Base-by-base conservation (phyloP, 2,888 invertebrate species). In the Helicoverpa assulta region DNA sequence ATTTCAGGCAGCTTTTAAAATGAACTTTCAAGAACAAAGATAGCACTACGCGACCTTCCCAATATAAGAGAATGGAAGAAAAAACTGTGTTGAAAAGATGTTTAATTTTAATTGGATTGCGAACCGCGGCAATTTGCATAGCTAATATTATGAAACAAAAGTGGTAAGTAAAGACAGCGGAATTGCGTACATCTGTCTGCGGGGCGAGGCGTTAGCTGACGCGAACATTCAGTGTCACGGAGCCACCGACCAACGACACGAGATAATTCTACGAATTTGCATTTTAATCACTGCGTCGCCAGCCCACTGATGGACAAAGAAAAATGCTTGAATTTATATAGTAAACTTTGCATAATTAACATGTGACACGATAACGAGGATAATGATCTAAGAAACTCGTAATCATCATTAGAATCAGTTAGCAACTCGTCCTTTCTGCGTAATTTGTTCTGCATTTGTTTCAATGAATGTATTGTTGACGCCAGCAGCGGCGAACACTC, bases 311-410 rank as follows among this genome's bases (percentile, higher is more conserved):
- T 84, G 77, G 70, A 73, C 60, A 67, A 63, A 78, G 74, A 76
- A 77, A 82, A 85, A 83, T 66, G 47, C 80, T 83, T 88, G 80
- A 86, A 86, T 86, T 84, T 84, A 73, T 82, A 86, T 83, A 72
- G n/a, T 67, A 67, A 63, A 79, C 73, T 84, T 81, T 82, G 81
- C 81, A 81, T 85, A 84, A 81, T 78, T 67, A 37, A 61, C 59
- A 67, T 64, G 21, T 61, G 54, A 66, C 57, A 21, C 59, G 56
- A 40, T 19, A 50, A 51, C 19, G n/a, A 51, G 50, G 55, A 50
- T 50, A 47, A 47, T 26, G 18, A 62, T 53, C 14, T 12, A 37
- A 63, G 26, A 73, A 18, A 53, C 33, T 26, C 12, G 21, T 37
- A n/a, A 47, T 8, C n/a, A 21, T 47, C 40, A 53, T 29, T 6